Conservation (phyloP, 2,113 vertebrate genomes). For the Dipodomys stephensi region DNA sequence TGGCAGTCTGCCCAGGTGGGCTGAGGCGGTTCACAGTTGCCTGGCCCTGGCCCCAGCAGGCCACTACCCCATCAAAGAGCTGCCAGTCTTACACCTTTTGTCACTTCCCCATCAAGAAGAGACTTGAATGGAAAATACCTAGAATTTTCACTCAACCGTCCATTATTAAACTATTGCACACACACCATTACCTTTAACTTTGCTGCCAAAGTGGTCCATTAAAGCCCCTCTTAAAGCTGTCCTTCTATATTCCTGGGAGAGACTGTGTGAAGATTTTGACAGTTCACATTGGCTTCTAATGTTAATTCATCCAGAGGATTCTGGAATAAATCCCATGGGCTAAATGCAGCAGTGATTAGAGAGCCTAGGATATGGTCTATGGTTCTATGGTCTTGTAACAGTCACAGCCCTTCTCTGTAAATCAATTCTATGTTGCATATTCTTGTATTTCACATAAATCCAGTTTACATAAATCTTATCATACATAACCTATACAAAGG, state of each 20-base stretch:
- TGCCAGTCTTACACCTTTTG: not conserved
- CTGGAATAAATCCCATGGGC: not conserved
- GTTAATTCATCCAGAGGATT: not conserved
- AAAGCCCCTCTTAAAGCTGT: not conserved
- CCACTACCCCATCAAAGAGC: fast-evolving
- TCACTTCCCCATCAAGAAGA: not conserved
- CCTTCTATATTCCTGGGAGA: not conserved
- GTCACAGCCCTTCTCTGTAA: too few species aligned
- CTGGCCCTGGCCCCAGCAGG: too few species aligned
- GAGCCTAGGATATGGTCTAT: not conserved
- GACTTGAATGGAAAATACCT: too few species aligned
- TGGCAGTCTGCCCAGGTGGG: too few species aligned
- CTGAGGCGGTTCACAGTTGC: too few species aligned
- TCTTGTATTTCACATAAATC: not conserved
- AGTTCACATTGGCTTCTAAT: not conserved
- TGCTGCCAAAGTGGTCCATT: too few species aligned
- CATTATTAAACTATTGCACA: too few species aligned
- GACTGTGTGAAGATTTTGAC: fast-evolving
- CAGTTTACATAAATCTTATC: not conserved
- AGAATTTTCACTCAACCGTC: too few species aligned
- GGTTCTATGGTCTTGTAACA: not conserved
- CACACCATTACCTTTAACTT: too few species aligned
- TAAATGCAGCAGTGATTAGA: too few species aligned
- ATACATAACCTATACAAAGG: too few species aligned
- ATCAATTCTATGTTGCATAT: not conserved